phyloP scores from a whole-genome alignment of 2,797 vertebrate species.

The Poliocrania exsul region DNA sequence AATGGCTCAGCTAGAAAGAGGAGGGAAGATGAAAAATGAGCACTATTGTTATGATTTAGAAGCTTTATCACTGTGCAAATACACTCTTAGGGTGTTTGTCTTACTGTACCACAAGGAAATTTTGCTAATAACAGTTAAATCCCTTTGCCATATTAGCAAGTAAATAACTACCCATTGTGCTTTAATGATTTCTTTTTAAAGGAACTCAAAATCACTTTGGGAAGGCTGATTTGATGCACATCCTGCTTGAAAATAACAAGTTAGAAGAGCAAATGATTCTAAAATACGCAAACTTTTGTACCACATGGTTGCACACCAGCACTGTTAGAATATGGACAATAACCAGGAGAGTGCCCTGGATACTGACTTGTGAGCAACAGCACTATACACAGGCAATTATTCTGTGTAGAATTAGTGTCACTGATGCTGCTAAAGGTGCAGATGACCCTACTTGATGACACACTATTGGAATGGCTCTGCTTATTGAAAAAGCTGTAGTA shows the following conservation, averaged over 20 bases:
- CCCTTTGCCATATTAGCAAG: neutral
- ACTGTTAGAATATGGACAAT: neutral
- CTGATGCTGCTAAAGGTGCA: neutral
- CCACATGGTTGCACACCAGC: neutral
- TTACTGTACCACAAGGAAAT: rapidly evolving
- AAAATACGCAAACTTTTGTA: neutral
- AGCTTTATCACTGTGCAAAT: neutral
- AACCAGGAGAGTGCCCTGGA: neutral
- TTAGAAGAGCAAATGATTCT: neutral
- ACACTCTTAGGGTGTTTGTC: neutral
- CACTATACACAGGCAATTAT: neutral
- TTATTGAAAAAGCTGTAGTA: neutral
- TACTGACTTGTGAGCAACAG: neutral
- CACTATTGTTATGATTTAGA: neutral
- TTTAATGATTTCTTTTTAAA: neutral
- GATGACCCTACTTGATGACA: neutral
- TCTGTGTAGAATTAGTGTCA: neutral
- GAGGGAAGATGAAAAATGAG: neutral
- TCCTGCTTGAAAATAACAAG: neutral
- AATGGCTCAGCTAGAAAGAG: slow-evolving; percentile 90
- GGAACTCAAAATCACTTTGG: neutral
- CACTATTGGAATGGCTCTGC: neutral
- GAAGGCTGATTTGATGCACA: neutral
- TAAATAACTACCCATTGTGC: neutral
- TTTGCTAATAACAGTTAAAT: neutral